A percentile compares a stretch with the other conserved stretches of the same genome.
phyloP scores from a whole-genome alignment of 2,113 vertebrate genomes.

The Mystacornis crossleyi region DNA sequence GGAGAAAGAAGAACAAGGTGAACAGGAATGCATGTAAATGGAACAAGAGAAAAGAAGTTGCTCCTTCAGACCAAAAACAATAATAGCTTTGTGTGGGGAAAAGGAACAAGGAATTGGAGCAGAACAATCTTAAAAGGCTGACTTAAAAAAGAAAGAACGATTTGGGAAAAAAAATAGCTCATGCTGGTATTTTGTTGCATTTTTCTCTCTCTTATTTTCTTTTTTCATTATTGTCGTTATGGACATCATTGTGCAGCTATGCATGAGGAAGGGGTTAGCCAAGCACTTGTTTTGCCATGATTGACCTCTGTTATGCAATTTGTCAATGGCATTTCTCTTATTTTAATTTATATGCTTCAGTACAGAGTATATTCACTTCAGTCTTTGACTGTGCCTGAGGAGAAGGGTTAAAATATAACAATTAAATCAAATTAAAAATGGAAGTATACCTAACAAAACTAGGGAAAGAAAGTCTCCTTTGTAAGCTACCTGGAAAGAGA shows the following conservation, averaged over 20 bases:
- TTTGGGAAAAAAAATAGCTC: not conserved
- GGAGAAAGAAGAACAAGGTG: not conserved
- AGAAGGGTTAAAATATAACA: not conserved
- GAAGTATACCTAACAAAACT: not conserved
- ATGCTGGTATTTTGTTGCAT: not conserved
- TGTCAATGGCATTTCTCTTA: not conserved
- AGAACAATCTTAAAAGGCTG: not conserved
- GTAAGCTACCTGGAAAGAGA: not conserved
- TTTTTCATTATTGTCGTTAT: not conserved
- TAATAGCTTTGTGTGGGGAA: not conserved
- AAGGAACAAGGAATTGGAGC: not conserved
- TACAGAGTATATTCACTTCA: not conserved
- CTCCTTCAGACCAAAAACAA: not conserved
- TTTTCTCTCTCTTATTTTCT: not conserved
- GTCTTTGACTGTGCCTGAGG: not conserved
- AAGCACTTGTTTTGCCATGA: not conserved
- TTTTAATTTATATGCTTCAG: not conserved
- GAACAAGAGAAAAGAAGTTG: not conserved
- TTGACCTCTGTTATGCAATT: not conserved
- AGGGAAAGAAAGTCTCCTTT: not conserved
- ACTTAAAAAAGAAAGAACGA: not conserved
- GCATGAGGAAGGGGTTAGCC: not conserved
- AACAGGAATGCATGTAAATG: not conserved
- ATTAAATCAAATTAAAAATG: not conserved
- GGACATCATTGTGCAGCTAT: not conserved